phyloP scores from a whole-genome alignment of 2,797 vertebrate species.

The Anniella stebbinsi region DNA sequence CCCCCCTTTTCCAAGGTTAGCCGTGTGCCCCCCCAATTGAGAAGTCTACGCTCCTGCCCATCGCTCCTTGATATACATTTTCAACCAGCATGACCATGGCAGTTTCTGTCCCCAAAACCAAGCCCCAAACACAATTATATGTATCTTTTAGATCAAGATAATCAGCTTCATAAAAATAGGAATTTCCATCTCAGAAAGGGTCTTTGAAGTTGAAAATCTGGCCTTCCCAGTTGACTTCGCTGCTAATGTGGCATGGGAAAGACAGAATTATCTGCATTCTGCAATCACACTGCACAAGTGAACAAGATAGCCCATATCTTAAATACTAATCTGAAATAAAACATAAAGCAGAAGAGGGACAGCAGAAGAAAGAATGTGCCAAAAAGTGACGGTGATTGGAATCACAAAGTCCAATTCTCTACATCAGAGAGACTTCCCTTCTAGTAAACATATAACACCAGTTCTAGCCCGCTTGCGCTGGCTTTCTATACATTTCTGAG shows the following conservation, averaged over 20 bases:
- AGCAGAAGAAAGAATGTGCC: background rate
- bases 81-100: background rate
- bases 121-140: background rate
- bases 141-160: background rate
- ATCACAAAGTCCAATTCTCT: background rate
- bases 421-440: background rate
- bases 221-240: background rate
- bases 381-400: background rate
- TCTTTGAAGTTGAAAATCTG: background rate
- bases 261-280: background rate
- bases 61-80: background rate
- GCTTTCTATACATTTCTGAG: no score
- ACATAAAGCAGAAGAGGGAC: background rate
- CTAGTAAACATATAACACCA: background rate
- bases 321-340: background rate
- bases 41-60: background rate
- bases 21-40: no score
- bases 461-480: no score
- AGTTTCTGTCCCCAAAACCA: background rate
- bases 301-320: background rate
- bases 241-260: background rate
- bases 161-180: background rate
- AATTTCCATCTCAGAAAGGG: background rate
- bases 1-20: no score
- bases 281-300: background rate